Percentiles rank a stretch among this genome's conserved stretches.
phyloP scores from a whole-genome alignment of 2,888 invertebrate genomes.

The Lamellibrachia columna region DNA sequence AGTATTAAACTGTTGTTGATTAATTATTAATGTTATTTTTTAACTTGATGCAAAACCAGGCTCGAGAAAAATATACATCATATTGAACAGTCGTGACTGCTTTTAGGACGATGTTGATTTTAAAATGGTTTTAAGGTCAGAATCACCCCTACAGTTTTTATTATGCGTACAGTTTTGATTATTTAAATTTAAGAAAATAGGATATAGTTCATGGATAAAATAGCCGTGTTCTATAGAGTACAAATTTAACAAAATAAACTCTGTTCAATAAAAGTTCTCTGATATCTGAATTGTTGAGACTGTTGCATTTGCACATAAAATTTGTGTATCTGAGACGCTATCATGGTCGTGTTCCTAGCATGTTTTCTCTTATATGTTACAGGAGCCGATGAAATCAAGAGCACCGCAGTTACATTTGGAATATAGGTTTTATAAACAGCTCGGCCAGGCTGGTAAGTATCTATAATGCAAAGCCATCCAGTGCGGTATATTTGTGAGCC shows the following conservation, averaged over 20 bases:
- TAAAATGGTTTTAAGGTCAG: no score
- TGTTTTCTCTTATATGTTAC: slow-evolving; percentile 26
- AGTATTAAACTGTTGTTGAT: no score
- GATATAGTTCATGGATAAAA: no score
- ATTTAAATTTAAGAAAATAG: no score
- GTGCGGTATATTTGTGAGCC: background rate
- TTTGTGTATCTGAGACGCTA: background rate
- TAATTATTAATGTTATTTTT: no score
- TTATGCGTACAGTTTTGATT: no score
- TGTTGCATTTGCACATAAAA: background rate
- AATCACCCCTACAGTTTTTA: no score
- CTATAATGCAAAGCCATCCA: background rate
- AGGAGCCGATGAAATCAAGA: slow-evolving; percentile 99
- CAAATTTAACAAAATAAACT: background rate
- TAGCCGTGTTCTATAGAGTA: background rate
- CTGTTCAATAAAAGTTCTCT: background rate
- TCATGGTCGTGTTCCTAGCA: background rate
- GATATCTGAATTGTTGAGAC: background rate
- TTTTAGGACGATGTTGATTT: no score
- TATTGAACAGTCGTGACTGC: no score
- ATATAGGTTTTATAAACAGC: slow-evolving; percentile 99
- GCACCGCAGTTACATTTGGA: slow-evolving; percentile 99
- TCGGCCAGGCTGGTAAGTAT: slow-evolving; percentile 79
- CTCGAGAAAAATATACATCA: no score
- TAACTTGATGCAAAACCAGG: no score